These are phyloP conservation scores for Unio pictorum DNA, from an alignment of 2,888 invertebrate species.

Conservation along the genomic window DNA sequence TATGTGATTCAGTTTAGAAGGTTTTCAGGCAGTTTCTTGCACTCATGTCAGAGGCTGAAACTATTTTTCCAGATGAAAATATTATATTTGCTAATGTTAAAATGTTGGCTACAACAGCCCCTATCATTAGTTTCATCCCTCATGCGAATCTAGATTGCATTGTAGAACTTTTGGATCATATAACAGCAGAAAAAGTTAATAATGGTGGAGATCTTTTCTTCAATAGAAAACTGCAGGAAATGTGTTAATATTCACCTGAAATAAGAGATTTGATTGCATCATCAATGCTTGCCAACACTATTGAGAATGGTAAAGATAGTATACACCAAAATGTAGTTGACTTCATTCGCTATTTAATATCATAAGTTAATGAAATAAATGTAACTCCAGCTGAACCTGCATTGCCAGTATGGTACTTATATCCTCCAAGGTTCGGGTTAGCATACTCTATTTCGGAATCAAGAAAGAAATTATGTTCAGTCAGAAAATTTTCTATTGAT, in stretches of 20 bases:
- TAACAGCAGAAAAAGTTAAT: no score
- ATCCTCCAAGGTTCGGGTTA: no score
- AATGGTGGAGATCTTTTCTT: background rate
- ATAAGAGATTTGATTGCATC: conserved; percentile 5
- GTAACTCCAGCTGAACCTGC: no score
- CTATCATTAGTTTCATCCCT: conserved; percentile 16
- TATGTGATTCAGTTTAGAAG: no score
- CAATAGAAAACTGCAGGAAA: conserved; percentile 1
- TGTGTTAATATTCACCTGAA: conserved; percentile 9
- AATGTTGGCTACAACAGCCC: conserved; percentile 17
- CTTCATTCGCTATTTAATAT: conserved; percentile 3
- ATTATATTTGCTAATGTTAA: conserved; percentile 9
- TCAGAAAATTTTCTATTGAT: no score
- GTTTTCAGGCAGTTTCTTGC: no score
- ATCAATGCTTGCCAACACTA: conserved; percentile 2
- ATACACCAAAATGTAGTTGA: background rate
- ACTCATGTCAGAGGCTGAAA: no score
- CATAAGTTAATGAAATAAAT: no score
- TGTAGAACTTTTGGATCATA: no score
- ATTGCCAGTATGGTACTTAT: no score
- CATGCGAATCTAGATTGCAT: background rate
- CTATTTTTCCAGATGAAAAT: conserved; percentile 5
- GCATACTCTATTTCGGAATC: no score
- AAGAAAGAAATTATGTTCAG: no score
- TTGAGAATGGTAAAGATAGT: background rate